A percentile compares a stretch with the other conserved stretches of the same genome.
phyloP scores from a whole-genome alignment of 2,888 invertebrate species.

The Linyphia triangularis region DNA sequence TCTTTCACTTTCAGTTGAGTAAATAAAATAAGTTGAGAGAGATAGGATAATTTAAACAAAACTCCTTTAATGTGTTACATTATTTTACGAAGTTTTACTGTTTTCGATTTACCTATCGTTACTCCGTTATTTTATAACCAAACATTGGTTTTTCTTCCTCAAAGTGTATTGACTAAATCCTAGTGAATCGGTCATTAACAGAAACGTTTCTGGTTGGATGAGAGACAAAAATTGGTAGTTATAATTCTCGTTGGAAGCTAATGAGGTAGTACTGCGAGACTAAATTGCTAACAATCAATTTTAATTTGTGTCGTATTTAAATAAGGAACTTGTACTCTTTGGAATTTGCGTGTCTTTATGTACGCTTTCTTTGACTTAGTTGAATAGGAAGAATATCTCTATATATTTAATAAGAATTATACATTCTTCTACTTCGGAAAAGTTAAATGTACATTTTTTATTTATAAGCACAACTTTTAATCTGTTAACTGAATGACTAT shows the following conservation, averaged over 20 bases:
- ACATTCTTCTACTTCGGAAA: no score
- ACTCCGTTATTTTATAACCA: not conserved
- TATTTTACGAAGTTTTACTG: not conserved
- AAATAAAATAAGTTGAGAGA: not conserved
- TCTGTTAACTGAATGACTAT: no score
- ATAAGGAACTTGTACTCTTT: no score
- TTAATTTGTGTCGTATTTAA: slow-evolving; percentile 14
- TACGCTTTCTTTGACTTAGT: no score
- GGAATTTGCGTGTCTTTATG: no score
- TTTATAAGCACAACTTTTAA: no score
- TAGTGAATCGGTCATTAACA: not conserved
- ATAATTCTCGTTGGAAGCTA: slow-evolving; percentile 11
- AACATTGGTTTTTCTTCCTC: slow-evolving; percentile 4
- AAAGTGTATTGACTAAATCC: slow-evolving; percentile 8
- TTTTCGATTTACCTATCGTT: slow-evolving; percentile 1
- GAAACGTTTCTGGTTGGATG: not conserved
- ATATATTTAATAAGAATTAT: no score
- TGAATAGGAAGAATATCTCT: no score
- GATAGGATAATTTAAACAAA: not conserved
- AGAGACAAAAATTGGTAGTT: slow-evolving; percentile 13
- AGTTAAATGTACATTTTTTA: no score
- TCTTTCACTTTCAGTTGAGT: not conserved
- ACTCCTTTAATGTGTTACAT: not conserved
- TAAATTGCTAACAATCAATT: slow-evolving; percentile 46
- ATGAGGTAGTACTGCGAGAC: slow-evolving; percentile 27